phyloP scores from a whole-genome alignment of 2,888 invertebrate genomes.

The Drosophila planitibia region DNA sequence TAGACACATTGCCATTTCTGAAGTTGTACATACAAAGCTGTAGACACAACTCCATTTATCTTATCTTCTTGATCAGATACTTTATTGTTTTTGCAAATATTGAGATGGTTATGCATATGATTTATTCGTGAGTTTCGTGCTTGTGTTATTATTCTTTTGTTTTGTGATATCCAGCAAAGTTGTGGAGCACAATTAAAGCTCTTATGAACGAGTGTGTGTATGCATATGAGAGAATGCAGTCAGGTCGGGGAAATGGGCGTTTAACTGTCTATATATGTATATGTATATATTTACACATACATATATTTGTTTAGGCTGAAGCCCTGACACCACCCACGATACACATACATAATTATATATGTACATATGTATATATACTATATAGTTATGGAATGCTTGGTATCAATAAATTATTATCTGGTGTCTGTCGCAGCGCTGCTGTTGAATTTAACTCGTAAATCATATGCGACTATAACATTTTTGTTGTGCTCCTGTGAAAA shows the following conservation, averaged over 20 bases:
- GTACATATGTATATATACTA: neutral
- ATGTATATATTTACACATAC: neutral
- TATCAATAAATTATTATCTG: slow-evolving; percentile 79
- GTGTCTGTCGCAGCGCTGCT: slow-evolving; percentile 59
- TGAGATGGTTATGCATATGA: neutral
- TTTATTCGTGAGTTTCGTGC: neutral
- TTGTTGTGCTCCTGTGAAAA: slow-evolving; percentile 28
- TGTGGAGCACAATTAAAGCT: slow-evolving; percentile 9
- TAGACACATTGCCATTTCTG: neutral
- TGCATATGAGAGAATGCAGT: slow-evolving; percentile 20
- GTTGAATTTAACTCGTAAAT: slow-evolving; percentile 63
- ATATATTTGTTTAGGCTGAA: slow-evolving; percentile 3
- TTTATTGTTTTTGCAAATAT: neutral
- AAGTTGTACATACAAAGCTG: neutral
- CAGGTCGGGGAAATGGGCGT: slow-evolving; percentile 6
- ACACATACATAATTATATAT: slow-evolving; percentile 15
- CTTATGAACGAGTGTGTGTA: slow-evolving; percentile 12
- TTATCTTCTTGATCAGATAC: neutral
- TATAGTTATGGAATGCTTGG: slow-evolving; percentile 48
- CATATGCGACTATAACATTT: slow-evolving; percentile 59
- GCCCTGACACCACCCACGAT: slow-evolving; percentile 19
- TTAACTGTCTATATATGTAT: neutral
- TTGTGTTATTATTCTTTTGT: neutral
- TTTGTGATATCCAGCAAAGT: neutral
- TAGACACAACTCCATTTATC: neutral